These are phyloP conservation scores for Suncus etruscus DNA, from an alignment of 2,113 vertebrate genomes.

Conservation along the genomic window DNA sequence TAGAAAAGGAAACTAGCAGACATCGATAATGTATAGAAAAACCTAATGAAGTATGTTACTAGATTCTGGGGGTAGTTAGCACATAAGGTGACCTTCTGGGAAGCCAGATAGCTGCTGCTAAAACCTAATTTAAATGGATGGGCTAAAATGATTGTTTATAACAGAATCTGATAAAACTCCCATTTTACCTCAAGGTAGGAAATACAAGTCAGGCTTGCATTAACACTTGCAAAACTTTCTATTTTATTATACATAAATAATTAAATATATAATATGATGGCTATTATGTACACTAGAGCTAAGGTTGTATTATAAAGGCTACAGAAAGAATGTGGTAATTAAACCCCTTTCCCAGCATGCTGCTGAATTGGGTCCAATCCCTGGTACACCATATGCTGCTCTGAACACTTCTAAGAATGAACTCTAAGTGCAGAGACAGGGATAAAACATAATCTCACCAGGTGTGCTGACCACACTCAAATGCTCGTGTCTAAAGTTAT, in stretches of 20 bases:
- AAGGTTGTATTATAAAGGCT: neutral
- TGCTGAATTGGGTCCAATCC: no score
- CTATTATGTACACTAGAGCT: neutral
- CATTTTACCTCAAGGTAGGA: neutral
- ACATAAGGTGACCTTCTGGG: neutral
- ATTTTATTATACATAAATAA: neutral
- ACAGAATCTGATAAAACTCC: neutral
- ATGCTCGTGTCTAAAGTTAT: no score
- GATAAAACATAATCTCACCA: no score
- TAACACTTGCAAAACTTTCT: neutral
- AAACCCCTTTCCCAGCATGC: no score
- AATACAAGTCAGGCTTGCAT: neutral
- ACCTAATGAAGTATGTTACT: neutral
- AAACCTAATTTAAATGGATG: constrained; percentile 1
- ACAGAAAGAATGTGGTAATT: no score
- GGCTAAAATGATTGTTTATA: neutral
- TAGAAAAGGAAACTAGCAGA: neutral
- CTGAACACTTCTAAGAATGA: no score
- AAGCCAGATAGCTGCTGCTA: neutral
- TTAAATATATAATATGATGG: neutral
- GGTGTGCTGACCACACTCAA: no score
- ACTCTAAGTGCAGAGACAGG: no score
- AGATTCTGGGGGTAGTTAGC: neutral
- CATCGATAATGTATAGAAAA: neutral
- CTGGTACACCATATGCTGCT: no score